These are phyloP conservation scores for Callimico goeldii DNA, from an alignment of 2,797 vertebrate genomes.

Conservation along the genomic window DNA sequence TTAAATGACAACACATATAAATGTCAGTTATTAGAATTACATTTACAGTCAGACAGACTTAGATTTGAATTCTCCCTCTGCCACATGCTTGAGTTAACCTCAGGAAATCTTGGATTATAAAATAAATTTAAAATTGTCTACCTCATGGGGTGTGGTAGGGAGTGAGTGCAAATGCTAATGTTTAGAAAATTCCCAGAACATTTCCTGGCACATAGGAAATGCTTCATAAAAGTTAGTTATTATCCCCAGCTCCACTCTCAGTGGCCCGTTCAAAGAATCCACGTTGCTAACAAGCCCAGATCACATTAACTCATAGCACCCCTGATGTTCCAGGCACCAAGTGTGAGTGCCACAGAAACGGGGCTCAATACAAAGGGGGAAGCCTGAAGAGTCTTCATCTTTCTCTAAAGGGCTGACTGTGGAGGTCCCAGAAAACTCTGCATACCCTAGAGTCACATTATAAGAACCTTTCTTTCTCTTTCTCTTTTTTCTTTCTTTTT, in stretches of 20 bases:
- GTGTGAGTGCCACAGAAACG: background rate
- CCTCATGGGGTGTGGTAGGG: background rate
- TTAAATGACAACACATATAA: background rate
- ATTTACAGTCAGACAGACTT: background rate
- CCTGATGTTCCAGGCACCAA: accelerated
- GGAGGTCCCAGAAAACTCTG: background rate
- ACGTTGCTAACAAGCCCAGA: background rate
- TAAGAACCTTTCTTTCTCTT: background rate
- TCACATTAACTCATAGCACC: accelerated
- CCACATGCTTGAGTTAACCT: background rate
- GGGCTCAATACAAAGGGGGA: too few relatives aligned
- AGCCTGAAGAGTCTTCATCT: background rate
- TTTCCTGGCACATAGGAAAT: background rate
- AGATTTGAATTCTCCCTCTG: background rate
- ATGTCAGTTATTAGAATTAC: background rate
- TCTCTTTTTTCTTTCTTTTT: too few relatives aligned
- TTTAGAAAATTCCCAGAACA: background rate
- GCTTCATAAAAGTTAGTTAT: background rate
- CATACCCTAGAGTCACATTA: background rate
- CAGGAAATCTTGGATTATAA: background rate
- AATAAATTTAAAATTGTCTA: background rate
- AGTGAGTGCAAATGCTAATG: background rate
- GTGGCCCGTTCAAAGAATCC: background rate
- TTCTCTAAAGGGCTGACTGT: background rate
- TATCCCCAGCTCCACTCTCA: background rate